Evolutionary conservation across 1,140 invertebrate genomes (phyloP).

Genomic region (Chymomyza costata): DNA sequence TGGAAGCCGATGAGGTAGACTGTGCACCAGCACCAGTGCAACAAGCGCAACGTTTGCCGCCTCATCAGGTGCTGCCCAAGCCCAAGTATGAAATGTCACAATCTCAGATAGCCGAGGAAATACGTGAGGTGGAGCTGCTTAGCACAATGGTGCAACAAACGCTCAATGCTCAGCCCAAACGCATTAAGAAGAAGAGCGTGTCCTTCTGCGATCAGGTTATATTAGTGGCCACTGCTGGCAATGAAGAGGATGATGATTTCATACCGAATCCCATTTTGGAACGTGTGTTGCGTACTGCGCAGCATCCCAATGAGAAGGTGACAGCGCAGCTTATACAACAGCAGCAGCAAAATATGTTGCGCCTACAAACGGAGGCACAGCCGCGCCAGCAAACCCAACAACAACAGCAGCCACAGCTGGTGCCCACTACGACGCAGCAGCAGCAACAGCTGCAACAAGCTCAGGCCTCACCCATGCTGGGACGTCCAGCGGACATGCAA

Average conservation of each 20-base stretch:
- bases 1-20: constrained; percentile 68
- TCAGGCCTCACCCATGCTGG: constrained; percentile 46
- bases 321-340: constrained; percentile 77
- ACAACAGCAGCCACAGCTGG: constrained; percentile 30
- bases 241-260: constrained; percentile 91
- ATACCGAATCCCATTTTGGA: constrained; percentile 94
- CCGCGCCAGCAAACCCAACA: constrained; percentile 67
- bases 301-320: constrained; percentile 76
- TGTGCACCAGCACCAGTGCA: constrained; percentile 55
- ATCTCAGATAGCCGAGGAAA: constrained; percentile 76
- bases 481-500: constrained; percentile 56
- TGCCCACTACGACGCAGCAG: too few species aligned
- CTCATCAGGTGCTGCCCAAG: constrained; percentile 46
- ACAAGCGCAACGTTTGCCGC: constrained; percentile 9
- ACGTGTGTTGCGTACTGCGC: constrained; percentile 86
- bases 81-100: constrained; percentile 68
- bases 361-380: constrained; percentile 75
- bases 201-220: constrained; percentile 96
- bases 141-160: constrained; percentile 77
- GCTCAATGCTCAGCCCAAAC: constrained; percentile 70
- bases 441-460: constrained; percentile 76
- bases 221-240: constrained; percentile 92
- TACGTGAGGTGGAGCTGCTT: constrained; percentile 77
- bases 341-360: constrained; percentile 78
- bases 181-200: constrained; percentile 92